Percentiles rank a stretch among this genome's conserved stretches.
These are phyloP conservation scores for Protobothrops mucrosquamatus DNA, from an alignment of 2,113 vertebrate species.

Conservation along the genomic window DNA sequence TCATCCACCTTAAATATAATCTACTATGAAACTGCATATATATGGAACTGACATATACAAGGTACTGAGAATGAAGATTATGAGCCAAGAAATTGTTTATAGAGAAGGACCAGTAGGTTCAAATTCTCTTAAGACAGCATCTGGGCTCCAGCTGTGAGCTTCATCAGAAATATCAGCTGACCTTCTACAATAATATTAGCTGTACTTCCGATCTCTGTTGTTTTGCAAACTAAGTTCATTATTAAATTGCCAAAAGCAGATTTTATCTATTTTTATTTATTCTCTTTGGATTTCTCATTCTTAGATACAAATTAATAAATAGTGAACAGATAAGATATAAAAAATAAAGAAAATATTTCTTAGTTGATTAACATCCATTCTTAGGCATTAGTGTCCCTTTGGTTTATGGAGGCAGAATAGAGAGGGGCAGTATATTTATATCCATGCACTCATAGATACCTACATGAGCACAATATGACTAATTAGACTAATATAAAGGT, in stretches of 20 bases:
- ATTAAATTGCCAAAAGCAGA: neutral
- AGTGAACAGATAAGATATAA: neutral
- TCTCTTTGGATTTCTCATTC: neutral
- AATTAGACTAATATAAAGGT: neutral
- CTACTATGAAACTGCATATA: neutral
- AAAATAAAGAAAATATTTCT: neutral
- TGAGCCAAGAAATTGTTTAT: neutral
- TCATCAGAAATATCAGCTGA: neutral
- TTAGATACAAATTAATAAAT: neutral
- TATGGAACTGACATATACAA: neutral
- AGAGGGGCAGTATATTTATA: neutral
- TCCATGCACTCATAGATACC: neutral
- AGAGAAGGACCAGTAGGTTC: neutral
- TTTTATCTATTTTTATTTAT: neutral
- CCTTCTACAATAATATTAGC: neutral
- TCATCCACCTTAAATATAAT: neutral
- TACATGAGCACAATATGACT: neutral
- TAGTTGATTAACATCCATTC: neutral
- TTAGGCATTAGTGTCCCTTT: neutral
- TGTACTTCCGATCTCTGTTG: neutral
- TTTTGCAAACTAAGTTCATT: neutral
- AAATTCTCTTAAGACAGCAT: neutral
- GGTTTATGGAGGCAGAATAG: neutral
- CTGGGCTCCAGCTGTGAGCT: neutral
- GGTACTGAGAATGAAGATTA: neutral